Evolutionary conservation across 2,888 invertebrate species (phyloP).

Genomic region (Catocala nupta): DNA sequence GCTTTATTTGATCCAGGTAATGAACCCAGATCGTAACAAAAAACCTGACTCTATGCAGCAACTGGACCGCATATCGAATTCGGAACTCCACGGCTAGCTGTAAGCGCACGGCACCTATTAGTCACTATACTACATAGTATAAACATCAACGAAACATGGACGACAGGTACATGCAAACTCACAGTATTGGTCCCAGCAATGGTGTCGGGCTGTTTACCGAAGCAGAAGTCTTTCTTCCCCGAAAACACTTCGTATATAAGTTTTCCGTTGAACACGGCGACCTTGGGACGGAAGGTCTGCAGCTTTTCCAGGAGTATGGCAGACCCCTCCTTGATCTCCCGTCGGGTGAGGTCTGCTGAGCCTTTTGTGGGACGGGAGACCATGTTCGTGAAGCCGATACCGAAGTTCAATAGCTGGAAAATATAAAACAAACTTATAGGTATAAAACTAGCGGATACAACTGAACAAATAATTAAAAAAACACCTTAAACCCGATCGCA

Average conservation of each 20-base stretch:
- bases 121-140: no score
- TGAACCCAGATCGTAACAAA: not conserved
- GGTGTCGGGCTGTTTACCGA: slow-evolving; percentile 97
- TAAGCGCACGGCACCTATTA: no score
- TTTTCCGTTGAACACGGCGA: slow-evolving; percentile 99
- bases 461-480: no score
- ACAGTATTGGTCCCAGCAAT: slow-evolving; percentile 98
- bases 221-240: slow-evolving; percentile 98
- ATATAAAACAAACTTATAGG: not conserved
- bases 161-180: slow-evolving; percentile 69
- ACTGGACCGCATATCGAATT: no score
- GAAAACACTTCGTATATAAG: slow-evolving; percentile 99
- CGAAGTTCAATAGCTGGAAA: slow-evolving; percentile 93
- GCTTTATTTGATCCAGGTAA: no score
- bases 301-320: slow-evolving; percentile 96
- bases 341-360: slow-evolving; percentile 97
- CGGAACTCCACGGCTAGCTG: no score
- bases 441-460: no score
- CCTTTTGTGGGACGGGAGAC: slow-evolving; percentile 98
- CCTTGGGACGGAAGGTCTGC: slow-evolving; percentile 97
- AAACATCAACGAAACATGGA: not conserved
- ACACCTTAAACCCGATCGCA: no score
- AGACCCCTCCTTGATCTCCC: slow-evolving; percentile 97
- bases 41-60: not conserved
- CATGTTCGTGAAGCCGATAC: slow-evolving; percentile 99